A percentile compares a stretch with the other conserved stretches of the same genome.
Evolutionary conservation across 2,113 vertebrate species (phyloP).

Genomic region (Sus scrofa): T2T-Sscrofa CM000824.6:64303001-64303500

Average conservation of each 20-base stretch:
- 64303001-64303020: neutral
- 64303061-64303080: conserved; percentile 52
- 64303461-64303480: conserved; percentile 11
- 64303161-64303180: neutral
- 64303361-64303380: neutral
- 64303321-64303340: conserved; percentile 42
- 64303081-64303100: conserved; percentile 16
- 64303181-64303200: neutral
- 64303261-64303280: neutral
- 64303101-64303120: conserved; percentile 49
- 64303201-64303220: conserved; percentile 39
- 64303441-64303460: conserved; percentile 35
- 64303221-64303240: conserved; percentile 41
- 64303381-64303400: conserved; percentile 13
- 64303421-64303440: conserved; percentile 41
- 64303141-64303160: conserved; percentile 39
- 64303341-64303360: conserved; percentile 13
- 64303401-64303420: neutral
- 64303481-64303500: conserved; percentile 60
- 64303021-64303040: conserved; percentile 49
- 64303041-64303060: neutral
- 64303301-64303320: conserved; percentile 19
- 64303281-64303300: conserved; percentile 50
- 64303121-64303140: neutral
- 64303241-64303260: neutral